phyloP scores from a whole-genome alignment of 2,113 vertebrate species.

The Thymallus thymallus region DNA sequence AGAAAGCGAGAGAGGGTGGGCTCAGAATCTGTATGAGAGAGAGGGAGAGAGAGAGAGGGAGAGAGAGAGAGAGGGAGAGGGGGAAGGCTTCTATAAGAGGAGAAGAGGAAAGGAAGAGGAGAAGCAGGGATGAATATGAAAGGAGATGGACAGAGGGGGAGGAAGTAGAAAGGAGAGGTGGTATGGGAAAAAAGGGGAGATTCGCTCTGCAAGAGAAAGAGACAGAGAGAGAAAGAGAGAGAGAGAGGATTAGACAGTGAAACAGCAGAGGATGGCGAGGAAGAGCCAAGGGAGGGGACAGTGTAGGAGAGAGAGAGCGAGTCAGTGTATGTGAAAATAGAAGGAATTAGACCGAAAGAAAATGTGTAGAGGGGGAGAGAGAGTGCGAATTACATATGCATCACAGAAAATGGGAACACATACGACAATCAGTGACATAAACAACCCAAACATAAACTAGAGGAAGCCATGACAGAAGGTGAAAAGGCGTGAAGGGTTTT shows the following conservation, averaged over 20 bases:
- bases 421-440: slow-evolving; percentile 32
- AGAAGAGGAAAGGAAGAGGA: slow-evolving; percentile 20
- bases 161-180: slow-evolving; percentile 57
- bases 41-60: slow-evolving; percentile 43
- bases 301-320: slow-evolving; percentile 48
- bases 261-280: slow-evolving; percentile 61
- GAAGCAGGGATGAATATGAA: slow-evolving; percentile 30
- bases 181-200: slow-evolving; percentile 33
- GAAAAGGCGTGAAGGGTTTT: slow-evolving; percentile 31
- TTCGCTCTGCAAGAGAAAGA: slow-evolving; percentile 46
- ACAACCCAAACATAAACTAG: slow-evolving; percentile 16
- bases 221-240: slow-evolving; percentile 52
- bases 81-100: neutral
- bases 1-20: slow-evolving; percentile 44
- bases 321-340: slow-evolving; percentile 49
- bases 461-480: slow-evolving; percentile 34
- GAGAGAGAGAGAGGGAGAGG: neutral
- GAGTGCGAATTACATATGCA: slow-evolving; percentile 71
- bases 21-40: slow-evolving; percentile 55
- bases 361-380: slow-evolving; percentile 51
- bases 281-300: slow-evolving; percentile 50
- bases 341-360: slow-evolving; percentile 68
- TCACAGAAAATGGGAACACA: slow-evolving; percentile 47
- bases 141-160: slow-evolving; percentile 44
- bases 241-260: slow-evolving; percentile 38